Percentiles rank a stretch among this genome's conserved stretches.
phyloP scores from a whole-genome alignment of 2,797 vertebrate genomes.

The Sebastes jordani region DNA sequence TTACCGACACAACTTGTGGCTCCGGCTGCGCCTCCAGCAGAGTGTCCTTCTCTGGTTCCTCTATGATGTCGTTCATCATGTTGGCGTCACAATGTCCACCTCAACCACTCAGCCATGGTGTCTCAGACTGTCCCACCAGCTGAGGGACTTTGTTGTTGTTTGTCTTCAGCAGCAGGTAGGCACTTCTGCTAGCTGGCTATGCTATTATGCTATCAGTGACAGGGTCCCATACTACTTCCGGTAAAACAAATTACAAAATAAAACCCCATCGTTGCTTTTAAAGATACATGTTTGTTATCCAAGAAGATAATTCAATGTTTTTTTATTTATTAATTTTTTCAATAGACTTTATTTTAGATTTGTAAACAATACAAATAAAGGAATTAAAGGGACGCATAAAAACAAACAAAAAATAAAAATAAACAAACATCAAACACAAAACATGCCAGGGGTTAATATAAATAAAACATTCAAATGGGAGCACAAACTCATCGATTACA shows the following conservation, averaged over 20 bases:
- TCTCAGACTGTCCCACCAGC: background rate
- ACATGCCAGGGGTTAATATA: too few species aligned
- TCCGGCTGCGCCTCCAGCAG: slow-evolving; percentile 66
- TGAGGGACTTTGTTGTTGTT: background rate
- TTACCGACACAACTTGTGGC: slow-evolving; percentile 64
- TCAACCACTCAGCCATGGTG: slow-evolving; percentile 45
- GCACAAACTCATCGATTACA: too few species aligned
- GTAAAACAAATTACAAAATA: background rate
- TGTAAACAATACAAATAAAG: too few species aligned
- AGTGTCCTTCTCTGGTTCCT: slow-evolving; percentile 78
- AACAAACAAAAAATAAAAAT: too few species aligned
- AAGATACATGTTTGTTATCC: background rate
- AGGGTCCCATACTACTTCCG: slow-evolving; percentile 12
- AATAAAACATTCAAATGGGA: too few species aligned
- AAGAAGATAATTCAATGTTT: too few species aligned
- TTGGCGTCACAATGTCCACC: slow-evolving; percentile 61
- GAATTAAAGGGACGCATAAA: too few species aligned
- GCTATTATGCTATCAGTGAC: background rate
- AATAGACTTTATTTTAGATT: too few species aligned
- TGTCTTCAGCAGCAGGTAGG: background rate
- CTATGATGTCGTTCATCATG: slow-evolving; percentile 83
- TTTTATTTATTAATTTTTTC: too few species aligned
- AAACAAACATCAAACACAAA: too few species aligned
- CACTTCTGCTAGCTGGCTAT: slow-evolving; percentile 23
- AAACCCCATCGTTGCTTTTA: background rate